Conservation (phyloP, 2,888 invertebrate species). For the Steinernema hermaphroditum region DNA sequence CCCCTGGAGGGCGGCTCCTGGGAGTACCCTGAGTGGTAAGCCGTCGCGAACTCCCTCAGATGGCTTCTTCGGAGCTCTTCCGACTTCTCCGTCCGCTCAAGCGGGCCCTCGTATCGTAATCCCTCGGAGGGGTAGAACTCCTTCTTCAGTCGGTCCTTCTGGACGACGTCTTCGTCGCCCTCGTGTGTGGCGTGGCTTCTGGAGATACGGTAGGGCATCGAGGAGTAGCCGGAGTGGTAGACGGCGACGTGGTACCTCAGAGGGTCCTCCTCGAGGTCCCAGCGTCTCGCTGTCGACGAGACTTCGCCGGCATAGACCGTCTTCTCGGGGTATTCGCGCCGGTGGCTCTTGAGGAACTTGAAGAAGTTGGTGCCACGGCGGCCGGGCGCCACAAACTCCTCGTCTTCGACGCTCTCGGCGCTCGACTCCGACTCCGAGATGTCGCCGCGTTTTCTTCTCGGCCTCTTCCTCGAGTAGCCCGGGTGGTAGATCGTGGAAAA, state of each 20-base stretch:
- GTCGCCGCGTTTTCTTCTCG: not conserved
- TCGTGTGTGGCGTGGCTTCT: conserved; percentile 37
- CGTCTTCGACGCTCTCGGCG: conserved; percentile 18
- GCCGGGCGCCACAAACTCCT: conserved; percentile 18
- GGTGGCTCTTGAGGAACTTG: not conserved
- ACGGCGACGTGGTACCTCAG: conserved; percentile 53
- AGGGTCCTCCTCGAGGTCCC: conserved; percentile 47
- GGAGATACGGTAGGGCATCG: conserved; percentile 19
- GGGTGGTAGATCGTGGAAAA: conserved; percentile 30
- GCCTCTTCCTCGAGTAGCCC: conserved; percentile 3
- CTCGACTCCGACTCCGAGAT: not conserved
- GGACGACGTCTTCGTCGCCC: conserved; percentile 45
- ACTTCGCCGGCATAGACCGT: not conserved
- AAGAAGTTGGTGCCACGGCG: conserved; percentile 17
- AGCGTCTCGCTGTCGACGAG: not conserved
- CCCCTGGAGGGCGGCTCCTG: not conserved
- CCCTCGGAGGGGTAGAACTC: conserved; percentile 16
- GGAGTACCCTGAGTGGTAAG: not conserved
- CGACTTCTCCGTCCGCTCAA: conserved; percentile 28
- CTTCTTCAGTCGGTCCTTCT: conserved; percentile 29
- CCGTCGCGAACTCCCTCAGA: not conserved
- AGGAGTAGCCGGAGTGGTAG: conserved; percentile 42
- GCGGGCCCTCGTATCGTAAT: conserved; percentile 28
- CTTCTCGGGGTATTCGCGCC: conserved; percentile 9
- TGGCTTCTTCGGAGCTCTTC: conserved; percentile 18